phyloP scores from a whole-genome alignment of 2,888 invertebrate species.

The Escarpia spicata region DNA sequence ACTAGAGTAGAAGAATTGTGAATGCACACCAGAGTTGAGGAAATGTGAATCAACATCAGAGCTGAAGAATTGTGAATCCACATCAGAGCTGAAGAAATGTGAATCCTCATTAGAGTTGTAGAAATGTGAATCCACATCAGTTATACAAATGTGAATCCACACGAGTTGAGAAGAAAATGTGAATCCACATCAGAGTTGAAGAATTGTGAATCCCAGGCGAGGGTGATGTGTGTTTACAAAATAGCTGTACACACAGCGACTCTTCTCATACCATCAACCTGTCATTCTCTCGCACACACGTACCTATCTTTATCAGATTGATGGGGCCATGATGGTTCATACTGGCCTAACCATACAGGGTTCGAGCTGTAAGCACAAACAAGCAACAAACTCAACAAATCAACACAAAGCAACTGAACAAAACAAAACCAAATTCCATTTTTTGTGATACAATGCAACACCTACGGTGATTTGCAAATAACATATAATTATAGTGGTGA shows the following conservation, averaged over 20 bases:
- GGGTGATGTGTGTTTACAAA: no score
- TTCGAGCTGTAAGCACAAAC: slow-evolving; percentile 54
- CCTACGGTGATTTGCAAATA: neutral
- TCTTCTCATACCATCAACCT: no score
- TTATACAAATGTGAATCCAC: neutral
- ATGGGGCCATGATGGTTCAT: slow-evolving; percentile 41
- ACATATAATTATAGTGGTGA: neutral
- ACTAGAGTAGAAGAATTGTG: no score
- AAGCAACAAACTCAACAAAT: slow-evolving; percentile 13
- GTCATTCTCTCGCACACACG: neutral
- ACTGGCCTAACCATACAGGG: slow-evolving; percentile 61
- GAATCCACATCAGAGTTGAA: neutral
- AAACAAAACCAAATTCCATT: neutral
- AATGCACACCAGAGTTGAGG: neutral
- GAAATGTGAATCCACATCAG: neutral
- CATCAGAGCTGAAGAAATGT: neutral
- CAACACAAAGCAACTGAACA: neutral
- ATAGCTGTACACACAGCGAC: no score
- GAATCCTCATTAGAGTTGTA: neutral
- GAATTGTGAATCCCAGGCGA: neutral
- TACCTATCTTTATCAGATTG: slow-evolving; percentile 38
- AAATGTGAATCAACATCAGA: neutral
- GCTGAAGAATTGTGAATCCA: neutral
- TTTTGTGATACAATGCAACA: neutral
- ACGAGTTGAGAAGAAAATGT: no score